Evolutionary conservation across 2,113 vertebrate genomes (phyloP).

Genomic region (Mus spicilegus): DNA sequence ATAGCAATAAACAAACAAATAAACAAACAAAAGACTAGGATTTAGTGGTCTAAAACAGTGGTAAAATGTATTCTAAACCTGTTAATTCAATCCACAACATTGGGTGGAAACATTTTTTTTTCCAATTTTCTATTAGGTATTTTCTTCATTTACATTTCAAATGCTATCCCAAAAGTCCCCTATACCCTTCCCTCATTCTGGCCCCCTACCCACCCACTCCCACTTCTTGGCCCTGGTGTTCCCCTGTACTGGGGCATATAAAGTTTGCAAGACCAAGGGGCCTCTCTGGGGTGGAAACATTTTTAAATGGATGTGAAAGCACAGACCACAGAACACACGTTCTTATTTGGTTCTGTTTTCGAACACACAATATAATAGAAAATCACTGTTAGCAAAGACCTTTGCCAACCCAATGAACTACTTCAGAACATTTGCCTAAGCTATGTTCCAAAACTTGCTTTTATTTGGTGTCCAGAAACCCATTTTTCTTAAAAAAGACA

Average conservation of each 20-base stretch:
- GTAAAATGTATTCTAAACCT: neutral
- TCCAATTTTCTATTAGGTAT: too few species aligned
- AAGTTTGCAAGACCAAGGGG: too few species aligned
- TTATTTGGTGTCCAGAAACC: slow-evolving; percentile 5
- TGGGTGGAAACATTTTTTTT: neutral
- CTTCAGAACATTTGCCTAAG: neutral
- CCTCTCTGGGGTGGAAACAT: neutral
- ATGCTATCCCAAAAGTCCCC: too few species aligned
- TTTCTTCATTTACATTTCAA: too few species aligned
- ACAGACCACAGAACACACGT: neutral
- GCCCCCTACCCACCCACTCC: too few species aligned
- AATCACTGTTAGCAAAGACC: neutral
- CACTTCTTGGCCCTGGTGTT: too few species aligned
- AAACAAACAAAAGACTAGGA: too few species aligned
- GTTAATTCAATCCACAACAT: neutral
- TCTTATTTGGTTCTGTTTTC: slow-evolving; percentile 34
- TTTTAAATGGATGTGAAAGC: neutral
- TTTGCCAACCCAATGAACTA: neutral
- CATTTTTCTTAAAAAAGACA: neutral
- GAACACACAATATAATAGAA: neutral
- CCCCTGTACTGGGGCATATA: too few species aligned
- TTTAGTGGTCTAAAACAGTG: neutral
- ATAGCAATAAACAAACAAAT: neutral
- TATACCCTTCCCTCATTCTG: too few species aligned
- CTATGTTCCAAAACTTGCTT: neutral